A percentile compares a stretch with the other conserved stretches of the same genome.
These are phyloP conservation scores for Glyphotaelius pellucidus DNA, from an alignment of 2,888 invertebrate species.

Conservation along the genomic window DNA sequence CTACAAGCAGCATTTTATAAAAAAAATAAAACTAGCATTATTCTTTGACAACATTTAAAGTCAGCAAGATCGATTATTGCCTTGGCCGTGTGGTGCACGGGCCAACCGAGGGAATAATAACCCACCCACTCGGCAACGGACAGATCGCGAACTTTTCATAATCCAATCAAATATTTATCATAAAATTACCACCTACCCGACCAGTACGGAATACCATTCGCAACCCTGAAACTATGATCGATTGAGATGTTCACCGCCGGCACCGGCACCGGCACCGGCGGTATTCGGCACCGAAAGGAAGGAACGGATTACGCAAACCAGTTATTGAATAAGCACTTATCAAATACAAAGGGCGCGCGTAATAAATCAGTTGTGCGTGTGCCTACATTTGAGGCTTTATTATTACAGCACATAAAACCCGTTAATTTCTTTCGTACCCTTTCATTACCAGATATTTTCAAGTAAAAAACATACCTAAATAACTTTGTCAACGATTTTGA, in stretches of 20 bases:
- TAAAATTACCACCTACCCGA: constrained; percentile 2
- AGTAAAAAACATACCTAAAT: background rate
- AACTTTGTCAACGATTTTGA: constrained; percentile 10
- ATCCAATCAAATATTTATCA: background rate
- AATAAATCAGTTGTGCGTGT: background rate
- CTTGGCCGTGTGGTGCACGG: background rate
- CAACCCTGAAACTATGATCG: background rate
- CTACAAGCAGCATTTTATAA: too few relatives aligned
- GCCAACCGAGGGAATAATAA: background rate
- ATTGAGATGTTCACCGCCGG: background rate
- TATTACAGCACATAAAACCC: constrained; percentile 17
- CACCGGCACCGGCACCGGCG: background rate
- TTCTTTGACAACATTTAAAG: background rate
- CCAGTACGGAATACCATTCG: background rate
- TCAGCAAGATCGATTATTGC: background rate
- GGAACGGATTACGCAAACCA: background rate
- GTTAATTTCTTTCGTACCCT: background rate
- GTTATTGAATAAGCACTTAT: constrained; percentile 8
- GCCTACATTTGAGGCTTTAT: background rate
- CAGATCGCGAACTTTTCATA: background rate
- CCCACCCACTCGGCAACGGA: background rate
- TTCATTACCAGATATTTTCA: background rate
- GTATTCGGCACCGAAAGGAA: background rate
- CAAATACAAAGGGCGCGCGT: background rate
- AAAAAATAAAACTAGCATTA: background rate